Evolutionary conservation across 2,888 invertebrate species (phyloP), one percentile per base, ranked within the genome.

Genomic region (Spodoptera picta): DNA sequence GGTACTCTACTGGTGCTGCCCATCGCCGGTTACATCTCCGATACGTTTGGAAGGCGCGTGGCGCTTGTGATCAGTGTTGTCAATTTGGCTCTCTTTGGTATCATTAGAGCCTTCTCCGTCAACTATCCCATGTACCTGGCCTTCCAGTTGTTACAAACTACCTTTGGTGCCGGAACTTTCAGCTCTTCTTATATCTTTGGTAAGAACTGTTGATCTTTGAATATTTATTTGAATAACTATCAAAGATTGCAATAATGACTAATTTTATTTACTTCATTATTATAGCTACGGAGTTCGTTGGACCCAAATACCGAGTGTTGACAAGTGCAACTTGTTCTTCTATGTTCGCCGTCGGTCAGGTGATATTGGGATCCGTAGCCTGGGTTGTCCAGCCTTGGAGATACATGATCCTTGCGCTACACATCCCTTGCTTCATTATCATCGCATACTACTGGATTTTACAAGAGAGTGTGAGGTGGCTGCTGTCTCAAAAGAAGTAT

Each of bases 251-350:
- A 64, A 3, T 9, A 24, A 24, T 24, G 11, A 47, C 14, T 14
- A 2, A 54, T 11, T 7, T 5, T 50, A 47, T 56, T 5, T 52
- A 47, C 27, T 10, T 45, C 14, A 57, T 44, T 58, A 54, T 61
- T 81, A 83, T 84, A 97, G 97, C 96, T 52, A 95, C 97, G 63
- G 98, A 98, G 87, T 90, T 97, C 75, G 97, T 97, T 3, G 97
- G 97, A 0, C 97, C 97, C 0, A 96, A 96, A 55, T 96, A 96
- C 64, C 95, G 98, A 44, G 97, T 97, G 0, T 80, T 97, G 14
- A 96, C 96, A 2, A 96, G 97, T 60, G 96, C 97, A 2, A 90
- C 96, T 11, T 95, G 96, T 9, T 95, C 96, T 3, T 95, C 96
- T 9, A 96, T 97, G 90, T 98, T 97, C 77, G 96, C 97, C 0